Evolutionary conservation across 1,140 invertebrate species (phyloP).

Genomic region (Drosophila bocqueti): DNA sequence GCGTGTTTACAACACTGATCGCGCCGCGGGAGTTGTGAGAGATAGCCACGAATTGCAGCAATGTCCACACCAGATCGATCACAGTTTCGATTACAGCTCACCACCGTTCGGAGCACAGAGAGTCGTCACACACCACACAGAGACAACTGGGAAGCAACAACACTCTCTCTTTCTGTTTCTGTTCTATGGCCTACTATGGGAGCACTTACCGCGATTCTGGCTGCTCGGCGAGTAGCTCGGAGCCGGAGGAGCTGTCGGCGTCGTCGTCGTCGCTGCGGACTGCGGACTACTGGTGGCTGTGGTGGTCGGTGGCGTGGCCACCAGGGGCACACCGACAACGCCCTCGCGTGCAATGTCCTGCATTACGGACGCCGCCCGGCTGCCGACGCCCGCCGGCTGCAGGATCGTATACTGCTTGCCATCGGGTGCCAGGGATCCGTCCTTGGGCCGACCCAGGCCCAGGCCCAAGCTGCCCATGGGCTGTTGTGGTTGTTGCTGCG

Average conservation of each 20-base stretch:
- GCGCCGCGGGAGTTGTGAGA: background rate
- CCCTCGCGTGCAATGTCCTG: constrained; percentile 90
- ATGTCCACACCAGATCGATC: background rate
- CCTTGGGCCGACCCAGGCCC: constrained; percentile 10
- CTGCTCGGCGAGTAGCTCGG: constrained; percentile 90
- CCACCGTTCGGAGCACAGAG: background rate
- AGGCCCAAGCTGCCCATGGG: background rate
- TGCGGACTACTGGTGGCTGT: constrained; percentile 53
- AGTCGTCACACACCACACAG: constrained; percentile 20
- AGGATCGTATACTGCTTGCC: constrained; percentile 93
- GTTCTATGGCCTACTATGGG: constrained; percentile 30
- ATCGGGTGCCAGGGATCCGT: constrained; percentile 25
- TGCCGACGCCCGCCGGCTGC: constrained; percentile 91
- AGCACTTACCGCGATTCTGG: constrained; percentile 89
- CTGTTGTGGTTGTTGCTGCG: constrained; percentile 18
- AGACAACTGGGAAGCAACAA: constrained; percentile 30
- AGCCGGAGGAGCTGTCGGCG: constrained; percentile 70
- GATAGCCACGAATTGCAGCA: background rate
- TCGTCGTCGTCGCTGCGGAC: constrained; percentile 27
- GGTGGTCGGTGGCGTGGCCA: constrained; percentile 84
- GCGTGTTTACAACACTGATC: background rate
- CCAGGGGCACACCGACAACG: constrained; percentile 88
- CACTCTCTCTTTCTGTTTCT: constrained; percentile 13
- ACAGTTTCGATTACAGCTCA: background rate
- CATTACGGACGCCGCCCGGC: constrained; percentile 91